Evolutionary conservation across 2,797 vertebrate genomes (phyloP), one percentile per base, ranked within the genome.

Genomic region (Ispidina lecontei): DNA sequence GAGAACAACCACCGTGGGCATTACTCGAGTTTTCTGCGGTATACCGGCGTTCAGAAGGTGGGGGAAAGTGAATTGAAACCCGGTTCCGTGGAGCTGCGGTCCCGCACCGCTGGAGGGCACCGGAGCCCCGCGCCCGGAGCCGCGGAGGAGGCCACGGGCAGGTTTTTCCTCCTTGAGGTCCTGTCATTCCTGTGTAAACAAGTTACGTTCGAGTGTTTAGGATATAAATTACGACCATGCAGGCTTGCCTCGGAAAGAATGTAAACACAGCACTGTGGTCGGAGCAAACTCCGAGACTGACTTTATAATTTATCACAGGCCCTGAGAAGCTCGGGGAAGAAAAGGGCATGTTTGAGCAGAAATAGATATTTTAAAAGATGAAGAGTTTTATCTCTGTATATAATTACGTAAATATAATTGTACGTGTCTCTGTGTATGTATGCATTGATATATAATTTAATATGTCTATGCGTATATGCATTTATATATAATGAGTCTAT

Each of bases 191-290:
- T 97, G 95, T 98, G 97, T 98, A 98, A 98, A 98, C 98, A 98
- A 97, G 97, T 98, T 97, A 98, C 97, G 97, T 98, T 97, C 95
- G 71, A 98, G 97, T 98, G 98, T 98, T 98, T 98, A 98, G 97
- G 98, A 98, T 98, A 98, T 98, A 98, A 98, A 98, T 98, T 98
- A 98, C 97, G 97, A 97, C 97, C 98, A 97, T 97, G 97, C 98
- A 97, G 98, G 96, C 98, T 97, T 97, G 98, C 98, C 98, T 97
- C 87, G 96, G 96, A 96, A 98, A 97, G 98, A 98, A 98, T 98
- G 98, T 98, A 98, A 98, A 98, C 98, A 98, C 98, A 97, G 97
- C 98, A 97, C 98, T 98, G 98, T 98, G 98, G 98, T 98, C 97
- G 97, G 96, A 97, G 97, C 97, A 97, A 97, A 97, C 97, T 95